Conservation (phyloP, 2,797 vertebrate species). For the Emys orbicularis region DNA sequence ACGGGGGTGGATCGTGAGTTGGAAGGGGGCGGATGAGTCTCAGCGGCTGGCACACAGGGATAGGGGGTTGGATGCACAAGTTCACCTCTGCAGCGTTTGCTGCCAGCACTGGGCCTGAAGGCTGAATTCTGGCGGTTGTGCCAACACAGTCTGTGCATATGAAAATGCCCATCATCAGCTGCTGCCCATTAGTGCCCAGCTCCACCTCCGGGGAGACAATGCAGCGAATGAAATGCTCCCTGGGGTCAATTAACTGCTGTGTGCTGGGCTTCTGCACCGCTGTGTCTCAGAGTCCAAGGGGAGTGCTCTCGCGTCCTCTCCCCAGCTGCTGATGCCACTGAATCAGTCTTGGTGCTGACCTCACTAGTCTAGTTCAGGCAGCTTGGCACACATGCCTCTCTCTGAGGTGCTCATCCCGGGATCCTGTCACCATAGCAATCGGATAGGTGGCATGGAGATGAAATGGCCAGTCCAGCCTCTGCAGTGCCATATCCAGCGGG, state of each 20-base stretch:
- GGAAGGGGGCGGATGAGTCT: neutral
- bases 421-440: neutral
- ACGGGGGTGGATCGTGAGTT: neutral
- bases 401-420: fast-evolving
- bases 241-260: too few species aligned
- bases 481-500: neutral
- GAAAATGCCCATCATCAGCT: neutral
- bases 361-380: neutral
- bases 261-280: neutral
- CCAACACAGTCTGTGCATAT: neutral
- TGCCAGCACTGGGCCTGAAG: neutral
- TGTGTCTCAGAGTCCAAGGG: fast-evolving
- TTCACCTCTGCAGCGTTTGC: neutral
- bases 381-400: neutral
- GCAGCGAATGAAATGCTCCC: neutral
- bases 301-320: fast-evolving
- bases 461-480: neutral
- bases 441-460: neutral
- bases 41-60: neutral
- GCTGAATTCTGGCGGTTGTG: neutral
- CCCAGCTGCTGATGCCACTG: fast-evolving
- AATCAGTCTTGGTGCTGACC: neutral
- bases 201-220: neutral
- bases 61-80: fast-evolving
- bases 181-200: neutral